These are phyloP conservation scores for Vulpes vulpes DNA, from an alignment of 2,113 vertebrate genomes.

Conservation along the genomic window DNA sequence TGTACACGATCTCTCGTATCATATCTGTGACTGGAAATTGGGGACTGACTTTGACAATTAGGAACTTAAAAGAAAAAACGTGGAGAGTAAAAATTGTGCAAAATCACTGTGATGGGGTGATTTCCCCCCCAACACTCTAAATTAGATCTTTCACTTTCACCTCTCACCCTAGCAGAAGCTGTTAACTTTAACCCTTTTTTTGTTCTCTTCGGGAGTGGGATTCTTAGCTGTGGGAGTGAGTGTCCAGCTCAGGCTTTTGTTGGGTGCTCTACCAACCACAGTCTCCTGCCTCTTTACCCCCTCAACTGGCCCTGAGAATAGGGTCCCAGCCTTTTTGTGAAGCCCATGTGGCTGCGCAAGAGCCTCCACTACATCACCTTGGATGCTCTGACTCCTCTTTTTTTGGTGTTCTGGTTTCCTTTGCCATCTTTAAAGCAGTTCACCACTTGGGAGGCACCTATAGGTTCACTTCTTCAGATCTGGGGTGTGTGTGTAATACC, in stretches of 20 bases:
- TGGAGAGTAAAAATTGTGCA: background rate
- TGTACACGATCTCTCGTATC: background rate
- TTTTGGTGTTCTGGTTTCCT: background rate
- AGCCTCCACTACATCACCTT: fast-evolving
- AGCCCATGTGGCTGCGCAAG: fast-evolving
- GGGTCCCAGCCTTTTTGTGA: background rate
- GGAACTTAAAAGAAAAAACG: background rate
- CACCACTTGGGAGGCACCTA: background rate
- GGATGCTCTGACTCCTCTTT: background rate
- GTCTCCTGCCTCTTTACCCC: background rate
- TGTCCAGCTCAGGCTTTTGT: fast-evolving
- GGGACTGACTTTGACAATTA: background rate
- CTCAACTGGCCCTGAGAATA: background rate
- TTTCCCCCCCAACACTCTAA: background rate
- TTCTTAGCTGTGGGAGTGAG: too few relatives aligned
- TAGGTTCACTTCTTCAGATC: fast-evolving
- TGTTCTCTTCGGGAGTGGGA: background rate
- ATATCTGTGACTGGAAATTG: background rate
- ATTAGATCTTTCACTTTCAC: background rate
- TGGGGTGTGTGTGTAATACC: too few relatives aligned
- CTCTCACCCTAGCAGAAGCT: background rate
- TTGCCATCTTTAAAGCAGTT: background rate
- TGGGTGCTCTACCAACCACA: fast-evolving
- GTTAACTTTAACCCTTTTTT: background rate
- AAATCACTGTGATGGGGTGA: background rate